phyloP scores from a whole-genome alignment of 2,113 vertebrate genomes.

The Mus spicilegus region DNA sequence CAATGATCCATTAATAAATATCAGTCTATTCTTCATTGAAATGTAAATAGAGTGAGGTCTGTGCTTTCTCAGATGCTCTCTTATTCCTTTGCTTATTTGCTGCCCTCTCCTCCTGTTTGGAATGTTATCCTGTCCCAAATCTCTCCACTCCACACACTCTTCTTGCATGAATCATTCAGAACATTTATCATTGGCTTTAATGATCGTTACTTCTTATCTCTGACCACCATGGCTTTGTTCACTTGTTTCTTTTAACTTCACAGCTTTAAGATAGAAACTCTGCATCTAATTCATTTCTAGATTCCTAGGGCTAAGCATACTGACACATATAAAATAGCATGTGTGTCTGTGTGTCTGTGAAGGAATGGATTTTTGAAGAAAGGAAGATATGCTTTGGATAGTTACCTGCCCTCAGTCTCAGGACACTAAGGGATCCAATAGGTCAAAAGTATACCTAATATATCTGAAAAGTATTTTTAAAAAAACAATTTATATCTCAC shows the following conservation, averaged over 20 bases:
- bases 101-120: neutral
- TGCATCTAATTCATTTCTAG: constrained; percentile 11
- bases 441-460: neutral
- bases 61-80: constrained; percentile 17
- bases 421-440: neutral
- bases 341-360: neutral
- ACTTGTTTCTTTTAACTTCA: neutral
- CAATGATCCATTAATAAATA: constrained; percentile 60
- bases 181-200: constrained; percentile 48
- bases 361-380: neutral
- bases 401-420: neutral
- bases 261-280: constrained; percentile 34
- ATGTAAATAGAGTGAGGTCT: constrained; percentile 59
- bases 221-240: neutral
- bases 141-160: neutral
- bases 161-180: neutral
- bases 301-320: neutral
- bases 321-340: neutral
- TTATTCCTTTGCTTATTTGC: neutral
- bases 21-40: constrained; percentile 43
- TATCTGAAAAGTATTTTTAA: neutral
- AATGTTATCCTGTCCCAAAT: neutral
- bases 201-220: constrained; percentile 49
- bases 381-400: neutral
- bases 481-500: constrained; percentile 32